Evolutionary conservation across 2,797 vertebrate genomes (phyloP), one percentile per base, ranked within the genome.

Genomic region (Sebastes jordani): DNA sequence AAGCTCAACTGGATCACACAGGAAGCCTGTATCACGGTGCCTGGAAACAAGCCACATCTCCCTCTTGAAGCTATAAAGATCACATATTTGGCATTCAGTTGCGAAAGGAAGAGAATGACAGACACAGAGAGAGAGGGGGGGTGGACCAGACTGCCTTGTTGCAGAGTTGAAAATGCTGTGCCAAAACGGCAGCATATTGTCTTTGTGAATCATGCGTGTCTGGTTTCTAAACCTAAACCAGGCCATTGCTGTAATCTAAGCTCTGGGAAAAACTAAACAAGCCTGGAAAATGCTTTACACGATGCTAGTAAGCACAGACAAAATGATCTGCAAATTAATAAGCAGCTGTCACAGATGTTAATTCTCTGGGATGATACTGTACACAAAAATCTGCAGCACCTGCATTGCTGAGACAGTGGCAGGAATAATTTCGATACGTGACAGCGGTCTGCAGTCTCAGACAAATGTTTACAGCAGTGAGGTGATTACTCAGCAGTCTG

Each of bases 1-100:
- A 96, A 92, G 86, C 81, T 72, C 52, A 32, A 72, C 73, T 68
- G 66, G 64, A 88, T 89, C 89, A 83, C 79, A 86, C 84, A 91
- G 86, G 89, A 95, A 92, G 93, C 60, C 71, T 65, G 80, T 6
- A 79, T 88, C 64, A 58, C 58, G 49, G 76, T 59, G 88, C 52
- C 70, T 91, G 88, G 80, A 84, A 86, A 73, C 7, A 6, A 75
- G 86, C 73, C 80, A 85, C 23, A 74, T 78, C 59, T 74, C 59
- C 32, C 74, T 72, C 49, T 67, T 30, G 25, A 78, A 82, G 66
- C 55, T 20, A 32, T 71, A 55, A 82, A 72, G 29, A 86, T 66
- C 72, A 83, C 66, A 77, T 78, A 89, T 71, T 80, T 67, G 64
- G 49, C 27, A 22, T 58, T 78, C 20, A 72, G 49, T 6, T 14